A percentile compares a stretch with the other conserved stretches of the same genome.
Conservation (phyloP, 2,888 invertebrate genomes). For the Phorcus lineatus region DNA sequence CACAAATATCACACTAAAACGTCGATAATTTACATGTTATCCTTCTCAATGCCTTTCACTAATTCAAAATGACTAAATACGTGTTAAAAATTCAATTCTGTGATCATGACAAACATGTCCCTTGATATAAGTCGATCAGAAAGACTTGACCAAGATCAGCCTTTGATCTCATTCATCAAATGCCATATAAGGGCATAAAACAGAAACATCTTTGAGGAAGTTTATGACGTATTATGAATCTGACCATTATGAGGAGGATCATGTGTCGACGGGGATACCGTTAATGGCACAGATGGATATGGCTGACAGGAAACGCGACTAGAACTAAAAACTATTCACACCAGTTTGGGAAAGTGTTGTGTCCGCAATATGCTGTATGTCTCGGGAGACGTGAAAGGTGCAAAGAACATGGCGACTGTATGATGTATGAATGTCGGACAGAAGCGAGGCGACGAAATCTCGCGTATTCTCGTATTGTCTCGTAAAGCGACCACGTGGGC, state of each 20-base stretch:
- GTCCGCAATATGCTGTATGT: constrained; percentile 1
- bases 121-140: no score
- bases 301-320: not conserved
- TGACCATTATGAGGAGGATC: not conserved
- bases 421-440: constrained; percentile 3
- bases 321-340: not conserved
- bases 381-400: not conserved
- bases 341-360: not conserved
- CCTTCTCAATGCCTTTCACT: no score
- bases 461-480: not conserved
- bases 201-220: no score
- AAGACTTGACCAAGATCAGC: no score
- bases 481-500: not conserved
- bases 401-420: not conserved
- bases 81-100: no score
- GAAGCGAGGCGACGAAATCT: not conserved
- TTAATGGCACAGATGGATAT: not conserved
- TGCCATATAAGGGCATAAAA: no score
- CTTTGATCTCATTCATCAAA: no score
- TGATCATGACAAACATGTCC: no score
- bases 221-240: no score
- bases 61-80: no score
- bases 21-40: no score
- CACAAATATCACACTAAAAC: no score
- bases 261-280: constrained; percentile 1